Percentiles rank a stretch among this genome's conserved stretches.
Conservation (phyloP, 1,140 invertebrate genomes). For the Pseudomyrmex flavicornis region DNA sequence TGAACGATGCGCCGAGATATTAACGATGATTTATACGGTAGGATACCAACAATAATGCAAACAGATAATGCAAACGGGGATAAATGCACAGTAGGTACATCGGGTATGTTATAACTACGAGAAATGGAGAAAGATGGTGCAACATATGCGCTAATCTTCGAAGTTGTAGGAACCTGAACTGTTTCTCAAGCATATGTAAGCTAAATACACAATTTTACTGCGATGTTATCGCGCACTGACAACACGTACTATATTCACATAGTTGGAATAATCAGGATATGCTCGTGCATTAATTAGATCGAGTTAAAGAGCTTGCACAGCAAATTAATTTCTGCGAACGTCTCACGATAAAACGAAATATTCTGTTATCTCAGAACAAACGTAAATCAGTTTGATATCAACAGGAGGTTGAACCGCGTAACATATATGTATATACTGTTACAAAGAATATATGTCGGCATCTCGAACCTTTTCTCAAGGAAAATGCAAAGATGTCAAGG, state of each 20-base stretch:
- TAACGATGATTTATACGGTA: conserved; percentile 40
- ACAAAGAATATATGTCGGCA: background rate
- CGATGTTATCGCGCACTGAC: background rate
- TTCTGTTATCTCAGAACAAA: conserved; percentile 9
- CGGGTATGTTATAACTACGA: background rate
- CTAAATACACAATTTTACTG: background rate
- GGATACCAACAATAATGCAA: conserved; percentile 16
- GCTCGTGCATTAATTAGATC: conserved; percentile 10
- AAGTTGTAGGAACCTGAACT: background rate
- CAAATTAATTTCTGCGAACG: background rate
- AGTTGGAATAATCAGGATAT: background rate
- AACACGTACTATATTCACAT: background rate
- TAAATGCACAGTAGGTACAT: background rate
- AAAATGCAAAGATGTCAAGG: conserved; percentile 67
- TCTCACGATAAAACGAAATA: background rate
- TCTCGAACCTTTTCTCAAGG: background rate
- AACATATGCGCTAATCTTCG: conserved; percentile 13
- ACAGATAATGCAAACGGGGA: background rate
- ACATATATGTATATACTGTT: background rate
- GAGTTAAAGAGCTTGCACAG: background rate
- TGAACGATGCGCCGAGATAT: conserved; percentile 42
- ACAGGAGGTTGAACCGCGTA: background rate
- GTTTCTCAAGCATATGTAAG: conserved; percentile 2
- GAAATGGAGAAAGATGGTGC: conserved; percentile 8
- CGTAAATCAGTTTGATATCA: background rate